These are phyloP conservation scores for Phortica okadai DNA, from an alignment of 2,888 invertebrate genomes.

Conservation along the genomic window DNA sequence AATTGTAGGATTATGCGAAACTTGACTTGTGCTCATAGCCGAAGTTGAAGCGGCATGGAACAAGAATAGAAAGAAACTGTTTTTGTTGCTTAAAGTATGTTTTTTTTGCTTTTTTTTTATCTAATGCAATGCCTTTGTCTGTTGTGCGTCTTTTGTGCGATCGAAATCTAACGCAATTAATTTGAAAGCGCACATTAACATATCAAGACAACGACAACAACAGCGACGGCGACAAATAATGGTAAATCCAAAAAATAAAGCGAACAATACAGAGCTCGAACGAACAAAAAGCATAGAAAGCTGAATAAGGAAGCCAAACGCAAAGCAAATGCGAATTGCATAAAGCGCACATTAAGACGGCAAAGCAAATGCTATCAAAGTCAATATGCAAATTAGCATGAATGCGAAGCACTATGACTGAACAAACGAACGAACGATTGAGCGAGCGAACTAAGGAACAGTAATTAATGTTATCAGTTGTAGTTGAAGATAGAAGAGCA, in stretches of 20 bases:
- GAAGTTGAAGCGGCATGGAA: not conserved
- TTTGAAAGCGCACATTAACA: conserved; percentile 26
- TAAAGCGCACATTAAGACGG: conserved; percentile 21
- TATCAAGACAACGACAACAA: conserved; percentile 18
- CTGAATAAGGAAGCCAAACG: not conserved
- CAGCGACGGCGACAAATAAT: not conserved
- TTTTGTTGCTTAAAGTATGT: not conserved
- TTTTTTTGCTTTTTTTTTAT: not conserved
- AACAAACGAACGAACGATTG: not conserved
- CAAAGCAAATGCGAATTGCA: conserved; percentile 1
- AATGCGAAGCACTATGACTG: conserved; percentile 33
- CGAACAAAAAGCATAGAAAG: not conserved
- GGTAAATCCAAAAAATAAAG: not conserved
- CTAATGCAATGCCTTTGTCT: not conserved
- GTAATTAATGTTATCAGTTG: conserved; percentile 55
- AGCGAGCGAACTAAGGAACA: conserved; percentile 39
- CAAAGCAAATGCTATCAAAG: conserved; percentile 21
- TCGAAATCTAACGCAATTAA: conserved; percentile 24
- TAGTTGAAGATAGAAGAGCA: conserved; percentile 33
- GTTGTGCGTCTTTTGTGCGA: not conserved
- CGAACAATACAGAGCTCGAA: not conserved
- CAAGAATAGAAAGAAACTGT: not conserved
- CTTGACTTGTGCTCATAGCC: not conserved
- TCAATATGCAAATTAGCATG: conserved; percentile 51
- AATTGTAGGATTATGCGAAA: conserved; percentile 28